A percentile compares a stretch with the other conserved stretches of the same genome.
Conservation (phyloP, 64 coral and sea anemone species). For the Stichodactyla mertensii region DNA sequence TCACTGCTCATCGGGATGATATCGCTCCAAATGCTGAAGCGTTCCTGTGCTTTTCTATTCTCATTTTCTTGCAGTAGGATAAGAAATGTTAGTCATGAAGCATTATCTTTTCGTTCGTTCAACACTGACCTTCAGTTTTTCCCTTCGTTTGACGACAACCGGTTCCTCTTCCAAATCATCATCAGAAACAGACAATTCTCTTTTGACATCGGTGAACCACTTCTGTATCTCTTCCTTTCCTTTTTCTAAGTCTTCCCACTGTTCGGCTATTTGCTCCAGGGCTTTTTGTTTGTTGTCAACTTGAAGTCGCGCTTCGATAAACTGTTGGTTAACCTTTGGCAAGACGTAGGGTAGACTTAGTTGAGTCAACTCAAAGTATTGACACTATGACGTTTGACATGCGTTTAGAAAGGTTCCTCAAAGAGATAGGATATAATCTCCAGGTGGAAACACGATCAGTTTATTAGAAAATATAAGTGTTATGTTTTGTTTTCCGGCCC, state of each 20-base stretch:
- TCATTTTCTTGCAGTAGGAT: background rate
- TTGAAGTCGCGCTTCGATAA: constrained; percentile 28
- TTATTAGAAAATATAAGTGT: too few relatives aligned
- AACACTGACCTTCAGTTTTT: constrained; percentile 66
- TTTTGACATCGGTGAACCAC: constrained; percentile 80
- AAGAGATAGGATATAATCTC: too few relatives aligned
- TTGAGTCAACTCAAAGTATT: too few relatives aligned
- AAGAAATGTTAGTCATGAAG: background rate
- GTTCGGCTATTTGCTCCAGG: constrained; percentile 58
- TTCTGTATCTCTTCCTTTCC: constrained; percentile 75
- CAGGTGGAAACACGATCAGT: too few relatives aligned
- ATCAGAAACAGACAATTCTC: constrained; percentile 44
- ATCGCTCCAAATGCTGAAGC: too few relatives aligned
- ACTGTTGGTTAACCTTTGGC: constrained; percentile 33
- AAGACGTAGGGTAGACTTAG: background rate
- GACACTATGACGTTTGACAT: too few relatives aligned
- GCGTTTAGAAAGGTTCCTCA: too few relatives aligned
- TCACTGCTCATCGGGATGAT: too few relatives aligned
- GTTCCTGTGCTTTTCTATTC: background rate
- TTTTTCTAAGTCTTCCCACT: constrained; percentile 89
- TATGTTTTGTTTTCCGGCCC: too few relatives aligned
- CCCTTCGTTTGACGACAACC: constrained; percentile 53
- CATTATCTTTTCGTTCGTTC: background rate
- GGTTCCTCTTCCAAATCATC: constrained; percentile 40
- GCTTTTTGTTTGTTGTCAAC: constrained; percentile 47